Base-by-base conservation (phyloP, 2,113 vertebrate species). In the Hippocampus abdominalis region DNA sequence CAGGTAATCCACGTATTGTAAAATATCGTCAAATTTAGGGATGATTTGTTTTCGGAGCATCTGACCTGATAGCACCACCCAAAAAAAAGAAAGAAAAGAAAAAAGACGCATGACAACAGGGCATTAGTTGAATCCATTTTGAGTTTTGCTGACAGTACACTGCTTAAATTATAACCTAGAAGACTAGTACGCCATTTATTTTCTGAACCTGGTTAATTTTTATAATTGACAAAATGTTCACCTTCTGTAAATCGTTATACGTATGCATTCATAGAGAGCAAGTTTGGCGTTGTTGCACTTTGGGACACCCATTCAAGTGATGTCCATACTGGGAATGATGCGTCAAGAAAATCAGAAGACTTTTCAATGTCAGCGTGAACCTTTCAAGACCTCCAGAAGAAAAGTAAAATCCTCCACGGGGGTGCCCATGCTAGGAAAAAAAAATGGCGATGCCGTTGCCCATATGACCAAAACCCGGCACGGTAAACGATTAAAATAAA, bases 1-100 rank as follows among this genome's bases (percentile, higher is more conserved):
- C 73, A 93, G 71, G 85, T 91, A 92, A 49, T 88, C 76, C 79
- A 93, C 67, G 74, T 92, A 93, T 1, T 92, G 77, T 54, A 69
- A 36, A 40, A 92, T 86, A 79, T 90, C 79, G 6, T 69, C 75
- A 83, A 91, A 93, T 36, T 80, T 63, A 0, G 91, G 92, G 13
- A 91, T 2, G 3, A 3, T 32, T 1, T 49, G 56, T n/a, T 73
- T 36, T 73, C 74, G 76, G 63, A 71, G 56, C 36, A 78, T 64
- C 40, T 21, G 16, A n/a, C 92, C 92, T 93, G 75, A 72, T n/a
- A 85, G 72, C 76, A 3, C 63, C 73, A 86, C 32, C 32, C 32
- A 0, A 36, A 36, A 36, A 36, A 36, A 32, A 6, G 29, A 36
- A 36, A 6, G 2, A 32, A 32, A 32, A 6, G 6, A 70, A 82